phyloP scores from a whole-genome alignment of 2,888 invertebrate species.

The Habrosyne pyritoides region DNA sequence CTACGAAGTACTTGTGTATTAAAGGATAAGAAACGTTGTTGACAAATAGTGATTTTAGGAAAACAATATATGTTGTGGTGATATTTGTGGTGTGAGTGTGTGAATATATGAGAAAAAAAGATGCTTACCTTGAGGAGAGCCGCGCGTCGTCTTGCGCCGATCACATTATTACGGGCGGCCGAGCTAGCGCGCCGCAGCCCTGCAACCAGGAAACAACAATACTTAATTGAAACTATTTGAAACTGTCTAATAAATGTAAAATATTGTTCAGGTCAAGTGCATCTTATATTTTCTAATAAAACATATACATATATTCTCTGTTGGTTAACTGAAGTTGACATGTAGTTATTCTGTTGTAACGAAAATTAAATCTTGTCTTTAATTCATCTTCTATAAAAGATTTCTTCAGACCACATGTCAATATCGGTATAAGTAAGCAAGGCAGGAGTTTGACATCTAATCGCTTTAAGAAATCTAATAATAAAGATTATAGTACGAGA shows the following conservation, averaged over 20 bases:
- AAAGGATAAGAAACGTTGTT: too few relatives aligned
- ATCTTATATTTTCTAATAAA: background rate
- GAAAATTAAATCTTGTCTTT: too few relatives aligned
- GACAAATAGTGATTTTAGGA: too few relatives aligned
- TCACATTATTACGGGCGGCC: conserved; percentile 78
- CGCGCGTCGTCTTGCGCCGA: conserved; percentile 72
- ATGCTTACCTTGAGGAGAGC: conserved; percentile 77
- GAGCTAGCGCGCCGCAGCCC: conserved; percentile 59
- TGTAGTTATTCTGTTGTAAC: too few relatives aligned
- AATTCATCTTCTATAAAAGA: too few relatives aligned
- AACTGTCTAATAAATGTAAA: conserved; percentile 11
- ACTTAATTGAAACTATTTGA: conserved; percentile 20
- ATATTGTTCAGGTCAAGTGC: conserved; percentile 11
- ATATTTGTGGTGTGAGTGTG: conserved; percentile 2
- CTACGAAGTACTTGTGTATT: background rate
- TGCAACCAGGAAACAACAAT: conserved; percentile 41
- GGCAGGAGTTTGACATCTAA: too few relatives aligned
- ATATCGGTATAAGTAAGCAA: too few relatives aligned
- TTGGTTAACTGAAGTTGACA: background rate
- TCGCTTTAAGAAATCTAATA: too few relatives aligned
- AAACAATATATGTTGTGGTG: background rate
- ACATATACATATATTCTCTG: background rate
- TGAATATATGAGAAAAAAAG: conserved; percentile 34
- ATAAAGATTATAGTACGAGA: background rate
- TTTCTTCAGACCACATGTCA: too few relatives aligned